These are phyloP conservation scores for Acrocephalus arundinaceus DNA, from an alignment of 2,113 vertebrate species.

Conservation along the genomic window DNA sequence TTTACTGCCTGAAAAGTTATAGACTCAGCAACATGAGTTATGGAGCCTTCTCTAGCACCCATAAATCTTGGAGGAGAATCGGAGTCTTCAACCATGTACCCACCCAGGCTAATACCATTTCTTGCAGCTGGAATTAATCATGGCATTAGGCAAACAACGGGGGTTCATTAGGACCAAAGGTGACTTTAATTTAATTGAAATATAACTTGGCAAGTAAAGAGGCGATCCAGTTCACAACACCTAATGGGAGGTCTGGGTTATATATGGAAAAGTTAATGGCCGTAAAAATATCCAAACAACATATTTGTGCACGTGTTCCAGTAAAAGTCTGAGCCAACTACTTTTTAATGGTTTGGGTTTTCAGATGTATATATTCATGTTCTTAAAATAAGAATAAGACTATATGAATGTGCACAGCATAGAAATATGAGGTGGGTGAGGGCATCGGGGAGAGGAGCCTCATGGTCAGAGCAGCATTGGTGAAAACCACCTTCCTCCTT, in stretches of 20 bases:
- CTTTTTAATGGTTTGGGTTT: slow-evolving; percentile 46
- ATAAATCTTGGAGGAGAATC: slow-evolving; percentile 39
- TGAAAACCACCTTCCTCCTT: not conserved
- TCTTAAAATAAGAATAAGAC: slow-evolving; percentile 46
- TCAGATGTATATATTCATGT: slow-evolving; percentile 38
- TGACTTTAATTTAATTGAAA: slow-evolving; percentile 74
- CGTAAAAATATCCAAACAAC: slow-evolving; percentile 69
- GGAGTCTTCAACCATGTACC: slow-evolving; percentile 38
- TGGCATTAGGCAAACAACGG: slow-evolving; percentile 69
- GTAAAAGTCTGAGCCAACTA: slow-evolving; percentile 51
- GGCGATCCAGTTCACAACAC: slow-evolving; percentile 62
- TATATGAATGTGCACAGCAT: not conserved
- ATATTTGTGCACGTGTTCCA: slow-evolving; percentile 66
- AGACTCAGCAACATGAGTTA: slow-evolving; percentile 13
- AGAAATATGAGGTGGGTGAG: not conserved
- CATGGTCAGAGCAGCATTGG: not conserved
- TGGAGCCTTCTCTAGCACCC: not conserved
- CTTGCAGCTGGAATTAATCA: slow-evolving; percentile 70
- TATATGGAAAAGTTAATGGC: slow-evolving; percentile 70
- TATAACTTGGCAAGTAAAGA: slow-evolving; percentile 70
- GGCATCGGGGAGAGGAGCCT: not conserved
- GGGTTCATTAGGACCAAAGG: slow-evolving; percentile 72
- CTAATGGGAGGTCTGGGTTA: slow-evolving; percentile 71
- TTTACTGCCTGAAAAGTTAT: not conserved
- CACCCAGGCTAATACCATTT: slow-evolving; percentile 36